Conservation (phyloP, 2,797 vertebrate genomes). For the Meriones psammophilus region DNA sequence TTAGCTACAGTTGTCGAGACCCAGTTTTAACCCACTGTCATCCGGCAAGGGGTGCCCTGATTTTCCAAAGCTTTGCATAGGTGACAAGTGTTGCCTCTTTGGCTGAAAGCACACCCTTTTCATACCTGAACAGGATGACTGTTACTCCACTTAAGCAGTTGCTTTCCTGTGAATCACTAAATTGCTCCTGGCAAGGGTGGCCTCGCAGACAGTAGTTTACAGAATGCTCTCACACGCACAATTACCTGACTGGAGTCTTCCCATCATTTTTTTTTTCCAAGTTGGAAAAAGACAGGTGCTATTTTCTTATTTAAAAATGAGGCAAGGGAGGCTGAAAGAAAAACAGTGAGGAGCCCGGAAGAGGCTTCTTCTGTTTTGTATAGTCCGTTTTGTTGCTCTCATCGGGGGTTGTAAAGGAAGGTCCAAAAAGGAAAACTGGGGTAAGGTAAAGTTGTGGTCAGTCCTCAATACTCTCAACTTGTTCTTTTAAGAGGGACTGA, state of each 20-base stretch:
- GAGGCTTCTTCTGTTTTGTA: not conserved
- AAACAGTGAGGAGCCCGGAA: not conserved
- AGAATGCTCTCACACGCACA: not conserved
- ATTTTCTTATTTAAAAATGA: slow-evolving; percentile 53
- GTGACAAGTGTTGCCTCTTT: not conserved
- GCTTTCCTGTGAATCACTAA: slow-evolving; percentile 48
- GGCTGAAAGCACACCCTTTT: not conserved
- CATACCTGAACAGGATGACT: not conserved
- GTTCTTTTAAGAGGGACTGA: not conserved
- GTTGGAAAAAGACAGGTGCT: slow-evolving; percentile 24
- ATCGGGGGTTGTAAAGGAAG: not conserved
- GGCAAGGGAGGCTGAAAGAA: not conserved
- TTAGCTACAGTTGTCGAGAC: not conserved
- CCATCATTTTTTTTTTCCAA: not conserved
- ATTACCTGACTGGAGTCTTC: not conserved
- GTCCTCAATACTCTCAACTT: not conserved
- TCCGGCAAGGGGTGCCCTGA: not conserved
- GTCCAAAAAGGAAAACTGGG: not conserved
- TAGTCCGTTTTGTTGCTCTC: not conserved
- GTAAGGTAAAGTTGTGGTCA: not conserved
- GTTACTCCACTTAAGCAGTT: slow-evolving; percentile 17
- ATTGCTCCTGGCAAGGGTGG: not conserved
- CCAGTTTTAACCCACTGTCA: not conserved
- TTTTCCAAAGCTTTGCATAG: slow-evolving; percentile 62
- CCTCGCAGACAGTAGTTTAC: slow-evolving; percentile 23